phyloP scores from a whole-genome alignment of 2,113 vertebrate genomes.

The Paratilapia polleni region DNA sequence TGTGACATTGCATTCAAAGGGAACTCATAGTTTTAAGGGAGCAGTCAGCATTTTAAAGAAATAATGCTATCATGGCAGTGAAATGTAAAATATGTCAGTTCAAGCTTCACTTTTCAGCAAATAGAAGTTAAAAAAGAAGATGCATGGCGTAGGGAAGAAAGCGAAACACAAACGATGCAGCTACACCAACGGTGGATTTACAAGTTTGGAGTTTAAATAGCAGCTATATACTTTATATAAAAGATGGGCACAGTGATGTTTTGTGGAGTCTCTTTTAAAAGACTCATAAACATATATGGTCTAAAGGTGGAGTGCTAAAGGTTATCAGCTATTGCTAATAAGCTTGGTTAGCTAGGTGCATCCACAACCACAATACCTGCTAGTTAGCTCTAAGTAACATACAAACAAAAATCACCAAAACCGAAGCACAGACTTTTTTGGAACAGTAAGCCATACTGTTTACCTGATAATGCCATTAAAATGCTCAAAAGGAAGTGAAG shows the following conservation, averaged over 20 bases:
- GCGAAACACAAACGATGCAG: too few relatives aligned
- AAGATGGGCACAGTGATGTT: neutral
- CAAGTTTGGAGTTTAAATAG: neutral
- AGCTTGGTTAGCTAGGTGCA: neutral
- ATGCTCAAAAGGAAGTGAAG: too few relatives aligned
- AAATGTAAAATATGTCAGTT: neutral
- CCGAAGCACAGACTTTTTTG: neutral
- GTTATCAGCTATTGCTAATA: neutral
- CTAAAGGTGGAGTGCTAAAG: neutral
- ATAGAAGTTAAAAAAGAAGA: neutral
- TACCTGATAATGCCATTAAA: too few relatives aligned
- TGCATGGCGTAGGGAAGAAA: neutral
- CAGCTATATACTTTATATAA: neutral
- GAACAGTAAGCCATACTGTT: too few relatives aligned
- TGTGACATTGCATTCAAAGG: neutral
- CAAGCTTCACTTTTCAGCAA: neutral
- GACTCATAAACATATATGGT: neutral
- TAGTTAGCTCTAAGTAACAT: neutral
- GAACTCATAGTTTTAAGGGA: neutral
- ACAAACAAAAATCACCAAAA: neutral
- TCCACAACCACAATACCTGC: neutral
- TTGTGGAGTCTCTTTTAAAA: neutral
- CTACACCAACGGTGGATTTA: neutral
- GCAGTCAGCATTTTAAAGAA: neutral
- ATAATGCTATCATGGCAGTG: neutral